These are phyloP conservation scores for Stichodactyla mertensii DNA, from an alignment of 64 coral and sea anemone genomes.

Conservation along the genomic window DNA sequence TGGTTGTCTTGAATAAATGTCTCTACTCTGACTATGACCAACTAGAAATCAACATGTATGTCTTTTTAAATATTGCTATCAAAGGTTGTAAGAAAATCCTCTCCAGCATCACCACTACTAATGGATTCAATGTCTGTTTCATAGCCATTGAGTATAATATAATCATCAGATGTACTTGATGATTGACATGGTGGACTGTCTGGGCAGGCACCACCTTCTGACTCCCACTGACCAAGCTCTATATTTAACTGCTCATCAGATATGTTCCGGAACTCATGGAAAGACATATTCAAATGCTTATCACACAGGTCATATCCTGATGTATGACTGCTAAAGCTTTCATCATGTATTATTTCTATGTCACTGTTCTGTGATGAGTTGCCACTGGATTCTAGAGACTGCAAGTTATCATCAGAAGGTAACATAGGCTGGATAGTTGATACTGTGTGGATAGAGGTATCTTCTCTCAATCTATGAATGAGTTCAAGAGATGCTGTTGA, in stretches of 20 bases:
- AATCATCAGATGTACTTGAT: slow-evolving; percentile 31
- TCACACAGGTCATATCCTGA: slow-evolving; percentile 12
- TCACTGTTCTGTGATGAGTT: slow-evolving; percentile 57
- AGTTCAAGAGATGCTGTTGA: neutral
- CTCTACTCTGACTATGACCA: no score
- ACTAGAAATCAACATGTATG: no score
- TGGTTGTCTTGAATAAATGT: no score
- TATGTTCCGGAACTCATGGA: neutral
- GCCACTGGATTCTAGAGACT: neutral
- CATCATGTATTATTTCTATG: slow-evolving; percentile 56
- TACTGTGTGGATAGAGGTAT: neutral
- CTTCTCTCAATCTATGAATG: neutral
- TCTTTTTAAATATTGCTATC: slow-evolving; percentile 4
- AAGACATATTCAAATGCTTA: neutral
- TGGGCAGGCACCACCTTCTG: slow-evolving; percentile 32
- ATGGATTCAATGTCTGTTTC: slow-evolving; percentile 71
- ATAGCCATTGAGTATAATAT: slow-evolving; percentile 71
- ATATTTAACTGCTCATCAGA: neutral
- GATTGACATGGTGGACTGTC: neutral
- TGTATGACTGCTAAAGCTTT: slow-evolving; percentile 6
- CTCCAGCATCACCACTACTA: neutral
- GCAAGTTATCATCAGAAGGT: neutral
- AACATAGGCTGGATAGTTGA: neutral
- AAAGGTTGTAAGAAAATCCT: neutral
- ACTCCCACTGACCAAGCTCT: slow-evolving; percentile 18